A percentile compares a stretch with the other conserved stretches of the same genome.
phyloP scores from a whole-genome alignment of 1,140 invertebrate species.

The Drosophila kurseongensis region DNA sequence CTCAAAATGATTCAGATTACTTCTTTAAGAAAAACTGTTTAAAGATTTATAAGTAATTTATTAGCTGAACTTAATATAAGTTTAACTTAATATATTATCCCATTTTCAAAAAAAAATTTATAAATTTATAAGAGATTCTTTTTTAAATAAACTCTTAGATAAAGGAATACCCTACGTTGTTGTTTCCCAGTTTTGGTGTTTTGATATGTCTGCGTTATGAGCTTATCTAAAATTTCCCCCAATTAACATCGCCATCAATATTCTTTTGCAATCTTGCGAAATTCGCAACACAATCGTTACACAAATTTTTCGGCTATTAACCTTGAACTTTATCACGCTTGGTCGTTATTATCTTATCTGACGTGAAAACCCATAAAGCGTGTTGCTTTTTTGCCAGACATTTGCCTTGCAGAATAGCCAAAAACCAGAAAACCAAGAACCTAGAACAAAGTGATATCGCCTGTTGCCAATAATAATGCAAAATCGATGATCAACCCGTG shows the following conservation, averaged over 20 bases:
- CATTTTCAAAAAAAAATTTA: no score
- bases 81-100: no score
- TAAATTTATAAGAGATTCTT: no score
- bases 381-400: slow-evolving; percentile 42
- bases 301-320: slow-evolving; percentile 50
- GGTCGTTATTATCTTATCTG: slow-evolving; percentile 64
- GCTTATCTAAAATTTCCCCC: background rate
- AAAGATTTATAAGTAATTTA: no score
- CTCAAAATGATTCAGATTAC: no score
- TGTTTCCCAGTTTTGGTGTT: background rate
- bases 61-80: no score
- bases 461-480: slow-evolving; percentile 54
- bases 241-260: slow-evolving; percentile 5
- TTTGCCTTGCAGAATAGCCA: slow-evolving; percentile 30
- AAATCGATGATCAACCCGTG: slow-evolving; percentile 48
- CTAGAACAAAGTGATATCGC: slow-evolving; percentile 50
- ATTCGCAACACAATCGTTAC: slow-evolving; percentile 42
- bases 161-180: no score
- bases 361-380: slow-evolving; percentile 35
- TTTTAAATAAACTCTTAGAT: no score
- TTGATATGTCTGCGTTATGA: background rate
- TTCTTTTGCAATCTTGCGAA: slow-evolving; percentile 30
- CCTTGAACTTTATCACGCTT: slow-evolving; percentile 71
- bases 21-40: no score
- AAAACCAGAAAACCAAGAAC: slow-evolving; percentile 24